phyloP scores from a whole-genome alignment of 1,140 invertebrate species.

The Cotesia chilonis region DNA sequence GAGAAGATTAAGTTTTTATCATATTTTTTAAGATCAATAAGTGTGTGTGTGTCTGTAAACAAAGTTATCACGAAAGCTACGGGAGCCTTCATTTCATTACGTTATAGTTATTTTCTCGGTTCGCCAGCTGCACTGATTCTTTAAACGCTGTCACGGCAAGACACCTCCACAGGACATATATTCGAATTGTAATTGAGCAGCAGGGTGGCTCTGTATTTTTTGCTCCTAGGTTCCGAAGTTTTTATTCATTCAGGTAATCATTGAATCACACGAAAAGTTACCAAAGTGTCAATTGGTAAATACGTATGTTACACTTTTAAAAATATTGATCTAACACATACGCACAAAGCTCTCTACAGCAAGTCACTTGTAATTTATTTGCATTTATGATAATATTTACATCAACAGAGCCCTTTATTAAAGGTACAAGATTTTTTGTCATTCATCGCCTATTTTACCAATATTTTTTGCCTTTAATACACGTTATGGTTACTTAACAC shows the following conservation, averaged over 20 bases:
- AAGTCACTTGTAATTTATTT: too few relatives aligned
- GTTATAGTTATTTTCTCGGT: slow-evolving; percentile 29
- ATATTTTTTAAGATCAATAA: too few relatives aligned
- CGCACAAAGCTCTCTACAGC: too few relatives aligned
- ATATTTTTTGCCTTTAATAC: too few relatives aligned
- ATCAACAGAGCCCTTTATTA: too few relatives aligned
- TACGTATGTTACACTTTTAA: background rate
- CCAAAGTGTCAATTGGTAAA: slow-evolving; percentile 6
- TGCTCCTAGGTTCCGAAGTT: background rate
- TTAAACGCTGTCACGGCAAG: slow-evolving; percentile 41
- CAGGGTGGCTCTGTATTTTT: slow-evolving; percentile 33
- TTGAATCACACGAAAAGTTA: background rate
- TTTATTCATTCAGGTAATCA: slow-evolving; percentile 20
- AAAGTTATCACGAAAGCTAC: background rate
- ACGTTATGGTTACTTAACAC: background rate
- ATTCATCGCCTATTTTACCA: too few relatives aligned
- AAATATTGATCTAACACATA: too few relatives aligned
- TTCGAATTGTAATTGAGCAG: slow-evolving; percentile 46
- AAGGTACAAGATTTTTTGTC: too few relatives aligned
- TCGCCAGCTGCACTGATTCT: slow-evolving; percentile 32
- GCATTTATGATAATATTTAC: too few relatives aligned
- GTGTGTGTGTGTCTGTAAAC: background rate
- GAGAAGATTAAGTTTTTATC: too few relatives aligned
- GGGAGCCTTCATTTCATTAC: slow-evolving; percentile 46
- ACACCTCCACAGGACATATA: slow-evolving; percentile 43